A percentile compares a stretch with the other conserved stretches of the same genome.
Evolutionary conservation across 2,113 vertebrate species (phyloP).

Genomic region (Apteryx mantelli): DNA sequence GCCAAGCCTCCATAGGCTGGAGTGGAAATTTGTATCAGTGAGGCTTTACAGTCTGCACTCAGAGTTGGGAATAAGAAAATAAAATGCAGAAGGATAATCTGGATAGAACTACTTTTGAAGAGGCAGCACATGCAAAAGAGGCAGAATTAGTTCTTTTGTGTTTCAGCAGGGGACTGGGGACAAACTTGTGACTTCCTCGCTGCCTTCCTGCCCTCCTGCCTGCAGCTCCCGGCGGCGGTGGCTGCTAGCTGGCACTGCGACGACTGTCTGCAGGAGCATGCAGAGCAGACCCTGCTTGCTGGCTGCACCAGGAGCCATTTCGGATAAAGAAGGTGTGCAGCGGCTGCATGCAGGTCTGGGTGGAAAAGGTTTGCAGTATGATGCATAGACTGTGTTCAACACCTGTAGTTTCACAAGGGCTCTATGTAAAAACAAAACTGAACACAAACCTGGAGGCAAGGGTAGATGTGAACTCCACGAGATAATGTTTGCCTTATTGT

Average conservation of each 20-base stretch:
- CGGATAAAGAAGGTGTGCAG: background rate
- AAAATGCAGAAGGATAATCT: background rate
- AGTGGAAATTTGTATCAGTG: conserved; percentile 15
- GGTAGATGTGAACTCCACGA: background rate
- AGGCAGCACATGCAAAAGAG: background rate
- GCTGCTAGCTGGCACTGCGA: background rate
- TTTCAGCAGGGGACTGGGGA: background rate
- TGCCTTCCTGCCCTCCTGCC: background rate
- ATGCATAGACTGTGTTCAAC: background rate
- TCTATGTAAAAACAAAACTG: background rate
- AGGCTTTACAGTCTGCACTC: background rate
- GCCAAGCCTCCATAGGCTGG: conserved; percentile 32
- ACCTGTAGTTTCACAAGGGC: background rate
- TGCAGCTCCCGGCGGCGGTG: background rate
- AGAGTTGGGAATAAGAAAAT: background rate
- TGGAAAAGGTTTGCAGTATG: background rate
- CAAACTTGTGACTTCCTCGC: background rate
- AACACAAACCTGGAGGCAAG: background rate
- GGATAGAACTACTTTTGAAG: background rate
- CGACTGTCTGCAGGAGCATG: background rate
- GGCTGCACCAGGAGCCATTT: background rate
- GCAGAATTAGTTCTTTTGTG: background rate
- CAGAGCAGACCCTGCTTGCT: background rate
- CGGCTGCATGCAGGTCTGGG: background rate
- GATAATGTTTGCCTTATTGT: background rate